Base-by-base conservation (phyloP, 2,888 invertebrate species). In the Mylabris sibirica region DNA sequence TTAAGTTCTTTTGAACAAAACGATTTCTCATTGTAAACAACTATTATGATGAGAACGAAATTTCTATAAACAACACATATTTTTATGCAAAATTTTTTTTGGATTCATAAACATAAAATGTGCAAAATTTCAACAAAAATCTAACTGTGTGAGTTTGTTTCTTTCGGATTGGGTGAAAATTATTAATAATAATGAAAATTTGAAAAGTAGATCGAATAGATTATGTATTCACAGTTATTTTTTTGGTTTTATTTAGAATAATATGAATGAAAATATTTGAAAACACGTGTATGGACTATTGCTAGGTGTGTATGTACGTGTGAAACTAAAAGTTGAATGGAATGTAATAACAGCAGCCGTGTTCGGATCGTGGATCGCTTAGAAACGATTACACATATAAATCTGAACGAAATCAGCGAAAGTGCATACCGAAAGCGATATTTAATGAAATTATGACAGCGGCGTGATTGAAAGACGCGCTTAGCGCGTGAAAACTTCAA, bases 301-400 rank as follows among this genome's bases (percentile, higher is more conserved):
- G 30, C 30, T 26, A 26, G 24, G 41, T 61, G 6, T 30, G 30
- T 30, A 30, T 8, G 30, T 67, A 72, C 73, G 71, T 74, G 74
- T 73, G 73, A 74, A 73, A 73, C 73, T 68, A 66, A 74, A 70
- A 74, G 74, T 74, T 66, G 68, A 70, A 68, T 71, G 66, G 68
- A 60, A 68, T 62, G 64, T 75, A 72, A 75, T 73, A 72, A 69
- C 71, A 69, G 73, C 67, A 69, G 69, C 66, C 66, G 60, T 20
- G 49, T 64, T 67, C 68, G 59, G 60, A 49, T 74, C 74, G 74
- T 74, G 74, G 72, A 69, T 61, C 67, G 64, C 65, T 62, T 67
- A 63, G 61, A 61, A 68, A 38, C 71, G 66, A 70, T 73, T 69
- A 68, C 66, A 67, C 64, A 67, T 71, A 72, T 64, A 74, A 71